Evolutionary conservation across 2,888 invertebrate genomes (phyloP).

Genomic region (Cinara cedri): DNA sequence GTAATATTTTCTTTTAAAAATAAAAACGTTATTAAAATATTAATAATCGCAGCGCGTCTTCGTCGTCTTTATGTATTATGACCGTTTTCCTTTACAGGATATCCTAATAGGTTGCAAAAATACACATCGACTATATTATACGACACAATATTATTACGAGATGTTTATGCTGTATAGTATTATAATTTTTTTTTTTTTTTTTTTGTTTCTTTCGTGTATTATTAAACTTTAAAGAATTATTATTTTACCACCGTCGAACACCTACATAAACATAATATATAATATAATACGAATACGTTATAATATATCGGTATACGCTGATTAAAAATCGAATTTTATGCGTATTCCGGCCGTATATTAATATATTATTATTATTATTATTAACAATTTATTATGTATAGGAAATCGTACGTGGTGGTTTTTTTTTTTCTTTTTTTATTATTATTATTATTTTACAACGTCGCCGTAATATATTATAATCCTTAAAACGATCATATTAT

Average conservation of each 20-base stretch:
- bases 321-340: conserved; percentile 37
- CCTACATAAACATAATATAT: too few species aligned
- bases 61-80: background rate
- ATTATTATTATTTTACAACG: background rate
- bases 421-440: too few species aligned
- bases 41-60: background rate
- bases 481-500: conserved; percentile 39
- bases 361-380: too few species aligned
- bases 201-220: too few species aligned
- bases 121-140: background rate
- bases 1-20: background rate
- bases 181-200: too few species aligned
- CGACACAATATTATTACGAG: background rate
- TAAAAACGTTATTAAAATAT: background rate
- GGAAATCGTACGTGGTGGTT: background rate
- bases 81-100: background rate
- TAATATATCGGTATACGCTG: background rate
- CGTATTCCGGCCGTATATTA: background rate
- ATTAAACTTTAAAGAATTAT: conserved; percentile 16
- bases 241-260: conserved; percentile 4
- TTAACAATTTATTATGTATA: conserved; percentile 10
- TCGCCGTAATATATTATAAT: conserved; percentile 30
- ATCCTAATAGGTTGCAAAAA: conserved; percentile 8
- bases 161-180: background rate
- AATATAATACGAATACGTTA: background rate